A percentile compares a stretch with the other conserved stretches of the same genome.
These are phyloP conservation scores for Calephelis nemesis DNA, from an alignment of 1,140 invertebrate species.

Conservation along the genomic window DNA sequence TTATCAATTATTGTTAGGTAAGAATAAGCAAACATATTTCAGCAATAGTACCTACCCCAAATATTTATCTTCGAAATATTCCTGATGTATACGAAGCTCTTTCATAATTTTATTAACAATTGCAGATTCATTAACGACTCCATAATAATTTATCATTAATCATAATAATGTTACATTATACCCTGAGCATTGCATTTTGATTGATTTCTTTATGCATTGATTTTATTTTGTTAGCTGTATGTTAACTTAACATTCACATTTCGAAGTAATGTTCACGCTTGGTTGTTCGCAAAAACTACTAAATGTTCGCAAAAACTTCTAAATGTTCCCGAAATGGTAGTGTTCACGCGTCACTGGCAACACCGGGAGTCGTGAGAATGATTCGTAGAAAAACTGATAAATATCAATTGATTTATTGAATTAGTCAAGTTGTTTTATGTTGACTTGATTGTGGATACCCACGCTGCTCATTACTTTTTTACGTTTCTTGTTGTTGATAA, in stretches of 20 bases:
- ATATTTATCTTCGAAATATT: no score
- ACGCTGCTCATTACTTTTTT: slow-evolving; percentile 4
- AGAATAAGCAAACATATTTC: no score
- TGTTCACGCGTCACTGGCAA: slow-evolving; percentile 16
- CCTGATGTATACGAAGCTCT: no score
- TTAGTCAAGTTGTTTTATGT: slow-evolving; percentile 6
- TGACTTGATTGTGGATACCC: not conserved
- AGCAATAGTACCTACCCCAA: no score
- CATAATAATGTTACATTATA: no score
- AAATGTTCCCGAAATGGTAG: slow-evolving; percentile 14
- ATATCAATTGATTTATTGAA: slow-evolving; percentile 10
- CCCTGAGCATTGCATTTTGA: no score
- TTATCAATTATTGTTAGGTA: no score
- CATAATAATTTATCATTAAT: no score
- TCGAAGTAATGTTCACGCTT: not conserved
- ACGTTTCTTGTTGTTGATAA: not conserved
- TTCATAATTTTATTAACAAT: no score
- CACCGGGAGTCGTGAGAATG: slow-evolving; percentile 9
- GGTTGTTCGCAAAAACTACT: slow-evolving; percentile 13
- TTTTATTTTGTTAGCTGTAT: not conserved
- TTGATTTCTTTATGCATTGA: no score
- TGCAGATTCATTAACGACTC: no score
- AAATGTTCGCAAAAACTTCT: slow-evolving; percentile 15
- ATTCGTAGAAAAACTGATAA: slow-evolving; percentile 15
- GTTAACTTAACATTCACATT: not conserved